These are phyloP conservation scores for Neodiprion lecontei DNA, from an alignment of 1,140 invertebrate genomes.

Conservation along the genomic window DNA sequence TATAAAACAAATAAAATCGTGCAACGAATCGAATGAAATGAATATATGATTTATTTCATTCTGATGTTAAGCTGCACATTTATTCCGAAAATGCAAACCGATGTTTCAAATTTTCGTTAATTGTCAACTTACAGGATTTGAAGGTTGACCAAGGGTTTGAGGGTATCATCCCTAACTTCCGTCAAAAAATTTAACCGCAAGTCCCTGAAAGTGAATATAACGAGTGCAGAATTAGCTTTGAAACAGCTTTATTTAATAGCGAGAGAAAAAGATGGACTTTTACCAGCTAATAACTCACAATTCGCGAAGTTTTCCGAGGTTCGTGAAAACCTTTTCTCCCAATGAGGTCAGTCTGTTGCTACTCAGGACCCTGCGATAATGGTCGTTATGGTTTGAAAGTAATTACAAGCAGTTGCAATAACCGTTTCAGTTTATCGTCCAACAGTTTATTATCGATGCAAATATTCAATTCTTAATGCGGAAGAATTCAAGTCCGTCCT, in stretches of 20 bases:
- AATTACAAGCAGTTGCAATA: constrained; percentile 14
- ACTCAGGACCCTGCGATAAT: constrained; percentile 45
- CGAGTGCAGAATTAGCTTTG: background rate
- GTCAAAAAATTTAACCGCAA: constrained; percentile 53
- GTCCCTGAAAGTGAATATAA: constrained; percentile 45
- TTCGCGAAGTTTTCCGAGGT: constrained; percentile 47
- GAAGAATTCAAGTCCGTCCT: too few relatives aligned
- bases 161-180: constrained; percentile 42
- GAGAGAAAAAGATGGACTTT: background rate
- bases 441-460: background rate
- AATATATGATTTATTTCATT: background rate
- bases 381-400: background rate
- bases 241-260: too few relatives aligned
- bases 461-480: background rate
- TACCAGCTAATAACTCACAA: constrained; percentile 45
- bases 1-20: background rate
- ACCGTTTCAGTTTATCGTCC: too few relatives aligned
- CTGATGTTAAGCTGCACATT: too few relatives aligned
- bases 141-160: constrained; percentile 43
- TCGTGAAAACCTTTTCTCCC: constrained; percentile 39
- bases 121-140: constrained; percentile 52
- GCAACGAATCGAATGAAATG: background rate
- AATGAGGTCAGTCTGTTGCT: constrained; percentile 45
- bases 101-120: too few relatives aligned
- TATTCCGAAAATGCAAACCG: too few relatives aligned